Evolutionary conservation across 1,140 invertebrate genomes (phyloP).

Genomic region (Drosophila obscura): DNA sequence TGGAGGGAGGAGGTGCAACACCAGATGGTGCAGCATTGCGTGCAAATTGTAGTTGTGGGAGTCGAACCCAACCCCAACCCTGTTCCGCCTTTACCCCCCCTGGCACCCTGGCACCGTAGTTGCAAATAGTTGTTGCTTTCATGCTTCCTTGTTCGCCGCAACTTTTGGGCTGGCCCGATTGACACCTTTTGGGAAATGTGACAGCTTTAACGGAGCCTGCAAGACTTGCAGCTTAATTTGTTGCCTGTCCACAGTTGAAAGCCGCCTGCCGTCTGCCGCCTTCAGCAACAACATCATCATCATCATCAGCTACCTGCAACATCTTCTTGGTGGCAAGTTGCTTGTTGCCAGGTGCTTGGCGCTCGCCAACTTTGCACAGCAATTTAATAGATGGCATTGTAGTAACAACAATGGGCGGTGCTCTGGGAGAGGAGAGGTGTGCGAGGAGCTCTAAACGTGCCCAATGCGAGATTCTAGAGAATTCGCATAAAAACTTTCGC

Average conservation of each 20-base stretch:
- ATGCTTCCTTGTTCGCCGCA: slow-evolving; percentile 51
- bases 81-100: too few relatives aligned
- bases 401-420: slow-evolving; percentile 32
- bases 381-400: slow-evolving; percentile 58
- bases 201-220: slow-evolving; percentile 59
- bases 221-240: slow-evolving; percentile 51
- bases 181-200: slow-evolving; percentile 68
- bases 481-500: slow-evolving; percentile 58
- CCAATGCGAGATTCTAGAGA: slow-evolving; percentile 63
- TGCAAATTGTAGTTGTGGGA: slow-evolving; percentile 33
- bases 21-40: slow-evolving; percentile 49
- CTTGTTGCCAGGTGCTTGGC: slow-evolving; percentile 41
- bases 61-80: too few relatives aligned
- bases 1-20: slow-evolving; percentile 11
- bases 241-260: slow-evolving; percentile 28
- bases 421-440: slow-evolving; percentile 1
- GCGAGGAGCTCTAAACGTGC: slow-evolving; percentile 60
- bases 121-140: slow-evolving; percentile 20
- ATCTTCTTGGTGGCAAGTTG: slow-evolving; percentile 23
- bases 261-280: slow-evolving; percentile 22
- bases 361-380: slow-evolving; percentile 31
- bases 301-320: not conserved
- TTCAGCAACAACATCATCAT: slow-evolving; percentile 26
- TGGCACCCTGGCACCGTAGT: not conserved
- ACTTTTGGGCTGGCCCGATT: slow-evolving; percentile 71